Base-by-base conservation (phyloP, 23 tunicate species). In the Diplosoma virens region DNA sequence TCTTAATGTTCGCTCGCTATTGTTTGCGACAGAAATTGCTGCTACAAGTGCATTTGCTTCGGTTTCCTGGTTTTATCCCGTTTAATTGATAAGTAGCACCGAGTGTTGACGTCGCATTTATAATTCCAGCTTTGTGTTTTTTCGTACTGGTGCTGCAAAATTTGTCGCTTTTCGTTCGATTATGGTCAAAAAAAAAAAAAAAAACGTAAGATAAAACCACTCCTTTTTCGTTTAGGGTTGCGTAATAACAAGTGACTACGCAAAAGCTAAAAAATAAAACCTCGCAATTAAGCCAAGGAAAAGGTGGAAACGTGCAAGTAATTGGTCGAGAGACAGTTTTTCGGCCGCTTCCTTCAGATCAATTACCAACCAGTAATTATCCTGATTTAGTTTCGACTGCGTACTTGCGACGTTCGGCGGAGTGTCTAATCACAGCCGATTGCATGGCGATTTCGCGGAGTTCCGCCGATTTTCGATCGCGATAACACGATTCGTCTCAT, bases 221-320 rank as follows among this genome's bases (percentile, higher is more conserved):
- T n/a, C n/a, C n/a, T n/a, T n/a, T n/a, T n/a, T n/a, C n/a, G n/a
- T n/a, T n/a, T n/a, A n/a, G n/a, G n/a, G n/a, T n/a, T n/a, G n/a
- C n/a, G n/a, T n/a, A n/a, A n/a, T n/a, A n/a, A n/a, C n/a, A n/a
- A n/a, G n/a, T n/a, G n/a, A n/a, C n/a, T n/a, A n/a, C n/a, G n/a
- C n/a, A n/a, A n/a, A n/a, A n/a, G n/a, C n/a, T n/a, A n/a, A 29
- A 4, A 27, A 61, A 26, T 61, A 29, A 27, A 34, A 35, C 23
- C 61, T 17, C 22, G 5, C 30, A 61, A 61, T 61, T 61, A 29
- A 26, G 6, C 5, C 7, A 6, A 11, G 69, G 69, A 61, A 61
- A 7, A n/a, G 69, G 28, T 29, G n/a, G n/a, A 29, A 61, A 61
- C 69, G 69, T 61, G 69, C 69, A 61, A 61, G 69, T 35, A 61